Base-by-base conservation (phyloP, 2,113 vertebrate genomes). In the Chelonoidis abingdonii region DNA sequence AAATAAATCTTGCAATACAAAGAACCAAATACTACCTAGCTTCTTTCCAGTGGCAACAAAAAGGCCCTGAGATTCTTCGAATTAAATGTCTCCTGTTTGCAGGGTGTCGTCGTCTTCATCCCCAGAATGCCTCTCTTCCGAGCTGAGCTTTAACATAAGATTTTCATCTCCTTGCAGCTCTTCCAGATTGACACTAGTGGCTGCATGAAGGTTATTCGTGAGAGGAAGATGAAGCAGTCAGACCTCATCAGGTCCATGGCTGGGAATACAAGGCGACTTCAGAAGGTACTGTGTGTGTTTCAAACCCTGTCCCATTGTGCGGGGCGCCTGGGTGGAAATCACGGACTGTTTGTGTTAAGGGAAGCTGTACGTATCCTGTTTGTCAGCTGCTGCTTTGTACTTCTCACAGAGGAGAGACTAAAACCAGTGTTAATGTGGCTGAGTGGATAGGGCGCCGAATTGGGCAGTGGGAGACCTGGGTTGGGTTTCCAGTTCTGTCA, bases 191-290 rank as follows among this genome's bases (percentile, higher is more conserved):
- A 99, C 22, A 88, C 97, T 4, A 88, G 94, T 0, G 99, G 99
- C 89, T 99, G 99, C 93, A 98, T 98, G 98, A 98, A 98, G 47
- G 94, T 98, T 1, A 99, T 99, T 29, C 92, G 95, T 24, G 96
- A 97, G 86, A 98, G 98, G 38, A 98, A 87, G 88, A 35, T 86
- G 2, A 96, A 2, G 84, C 62, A 93, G 19, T 1, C 65, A 0
- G 19, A 93, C 38, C 80, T 59, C 2, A 91, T 87, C 11, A 82
- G 4, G 41, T 50, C 79, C 1, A 44, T 86, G 2, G 1, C 54
- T 16, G n/a, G 8, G 44, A 38, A 78, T 2, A 17, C 59, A 5
- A 27, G 1, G 5, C 54, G 1, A 13, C 65, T 44, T 35, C 84
- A 47, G 10, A 96, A 98, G 98, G 98, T 98, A 95, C 2, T 21